Evolutionary conservation across 1,140 invertebrate genomes (phyloP).

Genomic region (Dreissena rostriformis): DNA sequence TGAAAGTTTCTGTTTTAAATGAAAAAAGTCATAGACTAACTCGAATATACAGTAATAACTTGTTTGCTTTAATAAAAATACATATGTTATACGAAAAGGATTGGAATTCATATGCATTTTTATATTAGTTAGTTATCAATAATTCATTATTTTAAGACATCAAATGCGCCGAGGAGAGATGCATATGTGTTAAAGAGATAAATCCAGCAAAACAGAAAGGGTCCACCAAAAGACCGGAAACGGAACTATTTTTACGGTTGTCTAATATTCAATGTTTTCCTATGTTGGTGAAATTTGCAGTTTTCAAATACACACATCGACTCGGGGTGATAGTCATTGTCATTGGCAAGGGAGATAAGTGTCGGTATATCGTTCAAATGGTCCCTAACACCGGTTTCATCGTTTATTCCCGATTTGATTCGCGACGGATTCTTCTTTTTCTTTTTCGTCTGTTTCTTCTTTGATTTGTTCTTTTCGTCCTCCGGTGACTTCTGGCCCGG

Average conservation of each 20-base stretch:
- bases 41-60: too few relatives aligned
- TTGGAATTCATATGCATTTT: neutral
- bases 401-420: slow-evolving; percentile 53
- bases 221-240: neutral
- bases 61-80: too few relatives aligned
- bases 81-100: neutral
- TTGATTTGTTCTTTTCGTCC: slow-evolving; percentile 26
- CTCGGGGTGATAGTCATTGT: slow-evolving; percentile 49
- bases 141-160: neutral
- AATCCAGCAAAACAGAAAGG: neutral
- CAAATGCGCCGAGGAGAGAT: neutral
- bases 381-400: slow-evolving; percentile 58
- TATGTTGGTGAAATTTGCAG: slow-evolving; percentile 57
- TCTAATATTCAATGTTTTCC: slow-evolving; percentile 36
- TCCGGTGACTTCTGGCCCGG: slow-evolving; percentile 38
- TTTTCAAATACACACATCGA: slow-evolving; percentile 64
- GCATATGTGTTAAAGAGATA: neutral
- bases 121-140: neutral
- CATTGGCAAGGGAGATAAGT: slow-evolving; percentile 63
- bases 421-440: slow-evolving; percentile 49
- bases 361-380: slow-evolving; percentile 66
- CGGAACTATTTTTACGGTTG: slow-evolving; percentile 23
- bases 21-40: too few relatives aligned
- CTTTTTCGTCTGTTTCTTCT: slow-evolving; percentile 54
- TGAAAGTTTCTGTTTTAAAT: too few relatives aligned